Evolutionary conservation across 1,140 invertebrate genomes (phyloP).

Genomic region (Vollenhovia emeryi): DNA sequence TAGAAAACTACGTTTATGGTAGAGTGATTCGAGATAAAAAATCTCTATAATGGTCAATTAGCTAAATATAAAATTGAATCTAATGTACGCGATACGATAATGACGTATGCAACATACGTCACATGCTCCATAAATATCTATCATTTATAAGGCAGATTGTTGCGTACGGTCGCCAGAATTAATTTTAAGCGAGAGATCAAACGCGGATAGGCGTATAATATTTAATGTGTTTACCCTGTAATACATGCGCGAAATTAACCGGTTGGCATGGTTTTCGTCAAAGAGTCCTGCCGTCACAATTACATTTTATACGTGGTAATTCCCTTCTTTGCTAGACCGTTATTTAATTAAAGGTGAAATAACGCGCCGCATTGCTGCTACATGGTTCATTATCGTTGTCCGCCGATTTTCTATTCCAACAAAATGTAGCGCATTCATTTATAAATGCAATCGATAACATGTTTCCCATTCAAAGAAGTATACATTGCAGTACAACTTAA

Average conservation of each 20-base stretch:
- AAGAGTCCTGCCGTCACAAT: slow-evolving; percentile 6
- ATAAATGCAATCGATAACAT: slow-evolving; percentile 28
- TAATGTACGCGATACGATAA: not conserved
- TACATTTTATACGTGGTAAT: slow-evolving; percentile 4
- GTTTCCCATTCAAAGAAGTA: slow-evolving; percentile 23
- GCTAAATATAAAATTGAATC: not conserved
- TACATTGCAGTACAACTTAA: slow-evolving; percentile 2
- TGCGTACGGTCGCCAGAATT: not conserved
- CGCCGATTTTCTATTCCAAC: not conserved
- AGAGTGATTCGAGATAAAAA: not conserved
- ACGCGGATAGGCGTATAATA: not conserved
- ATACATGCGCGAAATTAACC: not conserved
- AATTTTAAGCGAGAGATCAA: slow-evolving; percentile 31
- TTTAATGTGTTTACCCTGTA: not conserved
- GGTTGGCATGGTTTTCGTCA: slow-evolving; percentile 10
- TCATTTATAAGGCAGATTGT: not conserved
- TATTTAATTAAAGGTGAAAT: slow-evolving; percentile 23
- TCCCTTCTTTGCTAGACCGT: not conserved
- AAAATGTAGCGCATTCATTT: slow-evolving; percentile 1
- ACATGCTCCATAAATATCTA: not conserved
- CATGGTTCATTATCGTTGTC: slow-evolving; percentile 17
- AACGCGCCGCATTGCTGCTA: not conserved
- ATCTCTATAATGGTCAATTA: not conserved
- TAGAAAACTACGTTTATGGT: not conserved
- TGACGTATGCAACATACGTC: not conserved